Conservation (phyloP, 2,113 vertebrate genomes). For the Hemicordylus capensis region DNA sequence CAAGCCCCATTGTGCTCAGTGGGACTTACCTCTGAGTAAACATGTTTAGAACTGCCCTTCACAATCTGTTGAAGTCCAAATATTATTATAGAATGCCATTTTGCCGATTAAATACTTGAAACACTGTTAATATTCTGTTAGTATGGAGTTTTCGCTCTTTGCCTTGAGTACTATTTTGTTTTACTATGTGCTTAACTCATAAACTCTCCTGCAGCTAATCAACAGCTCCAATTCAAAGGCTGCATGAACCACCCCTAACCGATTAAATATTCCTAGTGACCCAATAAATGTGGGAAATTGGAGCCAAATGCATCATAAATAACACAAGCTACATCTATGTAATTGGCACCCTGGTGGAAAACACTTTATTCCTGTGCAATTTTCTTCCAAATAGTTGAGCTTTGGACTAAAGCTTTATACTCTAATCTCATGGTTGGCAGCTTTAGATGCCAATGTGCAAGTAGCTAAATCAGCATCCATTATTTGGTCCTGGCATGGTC, state of each 20-base stretch:
- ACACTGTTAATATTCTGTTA: background rate
- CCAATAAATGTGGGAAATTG: background rate
- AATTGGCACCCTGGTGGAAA: slow-evolving; percentile 12
- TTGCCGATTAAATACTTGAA: background rate
- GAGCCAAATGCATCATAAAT: background rate
- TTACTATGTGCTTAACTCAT: slow-evolving; percentile 8
- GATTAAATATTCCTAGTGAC: background rate
- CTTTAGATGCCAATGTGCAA: background rate
- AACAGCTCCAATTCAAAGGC: background rate
- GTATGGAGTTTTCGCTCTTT: background rate
- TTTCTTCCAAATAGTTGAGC: background rate
- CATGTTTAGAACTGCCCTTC: too few species aligned
- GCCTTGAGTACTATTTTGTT: slow-evolving; percentile 12
- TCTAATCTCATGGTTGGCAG: background rate
- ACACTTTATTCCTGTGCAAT: background rate
- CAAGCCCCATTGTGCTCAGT: too few species aligned
- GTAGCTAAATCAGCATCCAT: background rate
- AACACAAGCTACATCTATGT: background rate
- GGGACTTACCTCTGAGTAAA: too few species aligned
- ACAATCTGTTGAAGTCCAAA: background rate
- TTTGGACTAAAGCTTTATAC: background rate
- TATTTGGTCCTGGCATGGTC: background rate
- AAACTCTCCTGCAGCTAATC: background rate
- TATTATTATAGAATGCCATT: background rate
- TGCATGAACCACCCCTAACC: background rate